Evolutionary conservation across 2,888 invertebrate genomes (phyloP), one percentile per base, ranked within the genome.

Genomic region (Dusona sp.): DNA sequence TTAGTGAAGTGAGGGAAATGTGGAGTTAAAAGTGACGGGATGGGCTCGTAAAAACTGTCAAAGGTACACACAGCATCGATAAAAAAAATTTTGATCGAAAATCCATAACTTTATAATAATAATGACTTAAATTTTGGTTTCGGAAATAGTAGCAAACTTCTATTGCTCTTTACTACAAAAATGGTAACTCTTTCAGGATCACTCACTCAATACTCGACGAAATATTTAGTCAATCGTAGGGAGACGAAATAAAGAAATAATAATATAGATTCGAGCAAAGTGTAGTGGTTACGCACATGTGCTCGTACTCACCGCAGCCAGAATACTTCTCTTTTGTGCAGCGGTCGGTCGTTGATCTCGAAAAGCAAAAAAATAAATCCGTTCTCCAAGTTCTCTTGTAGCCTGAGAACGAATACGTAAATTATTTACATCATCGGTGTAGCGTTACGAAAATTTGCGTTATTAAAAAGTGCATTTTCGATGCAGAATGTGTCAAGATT

Each of bases 291-390:
- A 25, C 11, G 54, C 51, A 80, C 48, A 7, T 51, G 57, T 68
- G 25, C 45, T 67, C 51, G 25, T 38, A 25, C 25, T 57, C 22
- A 48, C 48, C 75, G 75, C 64, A 67, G 42, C n/a, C 65, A 11
- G 29, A 54, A n/a, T 9, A 54, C 25, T 70, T 79, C 65, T 70
- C 29, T 42, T 83, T 78, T 51, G 72, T 64, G 25, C 38, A 45
- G 64, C 51, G 72, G 51, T 78, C 72, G 77, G 82, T 57, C 82
- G 70, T 83, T 72, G 83, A 83, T 78, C 78, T 64, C 61, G 22
- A 73, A 25, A 22, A 51, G 29, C 29, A 79, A 29, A 54, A 67
- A 70, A 70, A 45, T n/a, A 51, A 36, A 48, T 67, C 1, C 9
- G 2, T 68, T 16, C 36, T 13, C 33, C 57, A 57, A 42, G 57